These are phyloP conservation scores for Dasypus novemcinctus DNA, from an alignment of 2,113 vertebrate species.

Conservation along the genomic window DNA sequence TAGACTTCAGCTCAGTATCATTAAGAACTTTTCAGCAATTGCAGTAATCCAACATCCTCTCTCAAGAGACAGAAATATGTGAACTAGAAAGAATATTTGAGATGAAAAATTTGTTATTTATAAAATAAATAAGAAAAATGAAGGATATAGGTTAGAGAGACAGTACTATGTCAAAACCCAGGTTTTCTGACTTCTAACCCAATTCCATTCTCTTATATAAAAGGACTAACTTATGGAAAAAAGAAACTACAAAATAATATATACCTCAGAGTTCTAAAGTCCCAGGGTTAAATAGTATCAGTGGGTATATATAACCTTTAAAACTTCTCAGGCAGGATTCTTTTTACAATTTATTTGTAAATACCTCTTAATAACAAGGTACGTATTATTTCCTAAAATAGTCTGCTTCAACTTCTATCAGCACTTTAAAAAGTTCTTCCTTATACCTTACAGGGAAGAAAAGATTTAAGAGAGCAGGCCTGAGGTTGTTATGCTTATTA, in stretches of 20 bases:
- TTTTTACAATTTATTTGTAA: slow-evolving; percentile 33
- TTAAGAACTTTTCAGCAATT: neutral
- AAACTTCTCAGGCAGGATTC: neutral
- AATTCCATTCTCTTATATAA: neutral
- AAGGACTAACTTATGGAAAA: neutral
- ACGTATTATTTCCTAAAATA: neutral
- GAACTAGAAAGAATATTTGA: neutral
- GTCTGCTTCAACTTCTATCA: slow-evolving; percentile 3
- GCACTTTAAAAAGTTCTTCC: neutral
- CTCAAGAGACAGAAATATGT: neutral
- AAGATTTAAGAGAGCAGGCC: neutral
- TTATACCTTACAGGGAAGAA: neutral
- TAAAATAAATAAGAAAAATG: slow-evolving; percentile 9
- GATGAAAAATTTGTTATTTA: neutral
- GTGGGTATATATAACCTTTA: neutral
- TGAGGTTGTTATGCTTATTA: neutral
- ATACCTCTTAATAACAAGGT: slow-evolving; percentile 1
- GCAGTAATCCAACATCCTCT: neutral
- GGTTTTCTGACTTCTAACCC: neutral
- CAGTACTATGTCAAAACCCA: neutral
- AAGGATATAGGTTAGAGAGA: neutral
- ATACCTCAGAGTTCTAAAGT: neutral
- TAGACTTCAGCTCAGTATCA: neutral
- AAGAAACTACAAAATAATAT: neutral
- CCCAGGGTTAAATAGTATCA: neutral